Percentiles rank a stretch among this genome's conserved stretches.
These are phyloP conservation scores for Dicerorhinus sumatrensis DNA, from an alignment of 2,113 vertebrate species.

Conservation along the genomic window DNA sequence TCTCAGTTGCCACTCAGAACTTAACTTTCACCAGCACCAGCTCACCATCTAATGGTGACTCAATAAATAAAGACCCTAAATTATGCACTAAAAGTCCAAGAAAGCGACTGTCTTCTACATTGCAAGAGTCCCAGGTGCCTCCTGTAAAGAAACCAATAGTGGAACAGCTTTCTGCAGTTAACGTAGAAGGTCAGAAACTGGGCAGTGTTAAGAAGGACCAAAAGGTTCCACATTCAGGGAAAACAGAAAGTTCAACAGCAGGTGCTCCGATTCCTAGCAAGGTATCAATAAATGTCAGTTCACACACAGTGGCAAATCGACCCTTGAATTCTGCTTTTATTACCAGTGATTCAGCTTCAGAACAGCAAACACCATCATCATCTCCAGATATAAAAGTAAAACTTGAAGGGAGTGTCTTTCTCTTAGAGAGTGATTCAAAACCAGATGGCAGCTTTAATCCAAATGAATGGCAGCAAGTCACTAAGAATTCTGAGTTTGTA, in stretches of 20 bases:
- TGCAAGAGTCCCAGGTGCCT: slow-evolving; percentile 92
- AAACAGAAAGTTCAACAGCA: slow-evolving; percentile 89
- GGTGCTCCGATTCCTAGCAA: slow-evolving; percentile 86
- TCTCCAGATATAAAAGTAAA: slow-evolving; percentile 90
- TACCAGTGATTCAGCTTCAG: slow-evolving; percentile 87
- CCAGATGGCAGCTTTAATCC: slow-evolving; percentile 89
- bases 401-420: slow-evolving; percentile 90
- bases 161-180: slow-evolving; percentile 87
- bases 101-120: slow-evolving; percentile 91
- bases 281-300: slow-evolving; percentile 85
- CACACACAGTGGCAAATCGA: slow-evolving; percentile 83
- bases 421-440: slow-evolving; percentile 89
- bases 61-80: slow-evolving; percentile 89
- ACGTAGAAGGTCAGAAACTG: slow-evolving; percentile 83
- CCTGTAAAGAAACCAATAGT: slow-evolving; percentile 95
- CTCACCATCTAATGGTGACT: slow-evolving; percentile 86
- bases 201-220: slow-evolving; percentile 84
- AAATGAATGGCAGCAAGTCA: slow-evolving; percentile 89
- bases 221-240: slow-evolving; percentile 84
- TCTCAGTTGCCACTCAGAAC: slow-evolving; percentile 86
- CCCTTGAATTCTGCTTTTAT: slow-evolving; percentile 85
- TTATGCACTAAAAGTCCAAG: slow-evolving; percentile 91
- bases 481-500: slow-evolving; percentile 87
- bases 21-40: slow-evolving; percentile 86
- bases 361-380: slow-evolving; percentile 85